Evolutionary conservation across 2,113 vertebrate genomes (phyloP), one percentile per base, ranked within the genome.

Genomic region (Eira barbara): DNA sequence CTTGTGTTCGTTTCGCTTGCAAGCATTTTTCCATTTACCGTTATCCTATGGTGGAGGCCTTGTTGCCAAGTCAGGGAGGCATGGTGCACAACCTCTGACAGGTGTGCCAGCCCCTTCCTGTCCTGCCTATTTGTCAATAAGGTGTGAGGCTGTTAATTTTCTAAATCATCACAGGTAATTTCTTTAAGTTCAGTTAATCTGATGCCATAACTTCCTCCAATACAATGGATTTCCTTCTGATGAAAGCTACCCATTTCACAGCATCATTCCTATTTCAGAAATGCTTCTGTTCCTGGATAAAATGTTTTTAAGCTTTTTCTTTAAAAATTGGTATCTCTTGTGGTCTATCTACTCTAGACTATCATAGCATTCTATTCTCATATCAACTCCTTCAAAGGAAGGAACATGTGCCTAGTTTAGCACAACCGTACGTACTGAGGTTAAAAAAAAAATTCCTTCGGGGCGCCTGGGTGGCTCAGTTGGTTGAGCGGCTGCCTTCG

Each of bases 371-470:
- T 67, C 39, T 71, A 23, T 90, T 8, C 29, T 63, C 25, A 42
- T 20, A 36, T 42, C 36, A 84, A 42, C 25, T 79, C 74, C 63
- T 59, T 69, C 76, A 63, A 45, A 63, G 27, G 39, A 93, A 83
- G 61, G 47, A 61, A 49, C 27, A 25, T 55, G 17, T 59, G 14
- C 65, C 34, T 29, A 25, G 6, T 86, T 80, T 73, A 87, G 73
- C 73, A 65, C 55, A 14, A 73, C 13, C 63, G 2, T 73, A 34
- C 61, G 27, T 94, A 1, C 81, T 55, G 36, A 93, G 12, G 23
- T 74, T 88, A 82, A 79, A 86, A 86, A 59, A 65, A 82, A 79
- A 86, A n/a, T n/a, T n/a, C n/a, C n/a, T n/a, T n/a, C n/a, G n/a
- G n/a, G n/a, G n/a, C n/a, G n/a, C n/a, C n/a, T n/a, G n/a, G n/a